Evolutionary conservation across 2,888 invertebrate genomes (phyloP), one percentile per base, ranked within the genome.

Genomic region (Epinotia demarniana): DNA sequence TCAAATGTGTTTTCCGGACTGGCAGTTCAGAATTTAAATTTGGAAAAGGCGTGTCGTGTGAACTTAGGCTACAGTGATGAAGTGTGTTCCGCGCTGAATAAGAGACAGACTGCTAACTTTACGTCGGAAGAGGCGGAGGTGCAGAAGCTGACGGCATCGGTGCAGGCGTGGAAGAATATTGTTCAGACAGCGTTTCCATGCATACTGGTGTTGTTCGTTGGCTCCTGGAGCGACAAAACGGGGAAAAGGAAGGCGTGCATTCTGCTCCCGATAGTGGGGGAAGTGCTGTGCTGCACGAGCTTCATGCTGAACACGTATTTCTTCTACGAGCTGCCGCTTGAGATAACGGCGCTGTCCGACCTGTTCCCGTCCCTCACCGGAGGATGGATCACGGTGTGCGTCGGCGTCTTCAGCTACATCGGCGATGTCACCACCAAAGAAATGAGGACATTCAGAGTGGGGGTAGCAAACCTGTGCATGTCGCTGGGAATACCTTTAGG

Each of bases 21-120:
- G 78, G 97, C 97, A 73, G 96, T 97, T 57, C 97, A 98, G 88
- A 98, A 98, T 91, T 91, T 98, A 75, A 97, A 97, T 89, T 94
- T 98, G 82, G 98, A 97, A 87, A 98, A 98, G 89, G 98, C 97
- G 3, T 98, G 98, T 86, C 93, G 97, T 73, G 97, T 98, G 33
- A 98, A 98, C 86, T 94, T 97, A 85, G 95, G 94, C 0, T 97
- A 97, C 81, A 94, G 96, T 43, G 95, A 96, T 76, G 95, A 95
- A 84, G 95, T 97, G 46, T 98, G 98, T 86, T 95, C 96, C 79
- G 97, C 97, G 1, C 88, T 98, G 57, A 96, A 97, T 19, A 94
- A 95, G 67, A 95, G 97, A 80, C 95, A 97, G 82, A 97, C 97
- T 16, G 95, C 95, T 66, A 96, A 96, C 83, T 96, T 95, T 84